Evolutionary conservation across 1,140 invertebrate genomes (phyloP).

Genomic region (Andricus grossulariae): DNA sequence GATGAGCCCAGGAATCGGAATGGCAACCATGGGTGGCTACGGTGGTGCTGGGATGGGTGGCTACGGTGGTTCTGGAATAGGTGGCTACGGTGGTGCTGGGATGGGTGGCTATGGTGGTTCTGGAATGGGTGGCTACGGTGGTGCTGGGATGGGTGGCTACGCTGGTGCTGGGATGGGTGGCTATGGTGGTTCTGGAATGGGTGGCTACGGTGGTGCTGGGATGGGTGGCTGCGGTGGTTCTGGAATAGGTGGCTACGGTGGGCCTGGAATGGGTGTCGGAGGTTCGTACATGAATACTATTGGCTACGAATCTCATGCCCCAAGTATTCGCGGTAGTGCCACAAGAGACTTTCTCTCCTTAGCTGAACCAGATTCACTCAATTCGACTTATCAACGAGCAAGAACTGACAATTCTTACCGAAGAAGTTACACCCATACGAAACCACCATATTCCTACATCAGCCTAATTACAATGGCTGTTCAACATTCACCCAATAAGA

Average conservation of each 20-base stretch:
- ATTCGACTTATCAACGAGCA: slow-evolving; percentile 83
- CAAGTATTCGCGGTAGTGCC: slow-evolving; percentile 66
- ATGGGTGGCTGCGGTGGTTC: too few species aligned
- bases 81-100: too few species aligned
- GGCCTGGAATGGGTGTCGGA: slow-evolving; percentile 60
- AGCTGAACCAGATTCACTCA: slow-evolving; percentile 79
- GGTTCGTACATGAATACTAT: slow-evolving; percentile 76
- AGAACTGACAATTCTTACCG: slow-evolving; percentile 93
- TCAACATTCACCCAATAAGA: slow-evolving; percentile 95
- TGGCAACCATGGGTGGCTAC: slow-evolving; percentile 76
- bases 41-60: too few species aligned
- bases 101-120: too few species aligned
- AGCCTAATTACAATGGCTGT: slow-evolving; percentile 99
- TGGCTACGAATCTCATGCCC: slow-evolving; percentile 73
- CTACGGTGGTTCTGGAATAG: slow-evolving; percentile 59
- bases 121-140: too few species aligned
- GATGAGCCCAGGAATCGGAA: slow-evolving; percentile 85
- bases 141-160: slow-evolving; percentile 73
- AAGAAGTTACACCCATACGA: slow-evolving; percentile 96
- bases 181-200: too few species aligned
- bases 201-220: slow-evolving; percentile 77
- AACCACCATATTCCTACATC: slow-evolving; percentile 99
- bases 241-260: too few species aligned
- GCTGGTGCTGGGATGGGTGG: slow-evolving; percentile 64
- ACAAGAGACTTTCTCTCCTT: slow-evolving; percentile 74